Evolutionary conservation across 2,888 invertebrate species (phyloP).

Genomic region (Drosophila macrospina): DNA sequence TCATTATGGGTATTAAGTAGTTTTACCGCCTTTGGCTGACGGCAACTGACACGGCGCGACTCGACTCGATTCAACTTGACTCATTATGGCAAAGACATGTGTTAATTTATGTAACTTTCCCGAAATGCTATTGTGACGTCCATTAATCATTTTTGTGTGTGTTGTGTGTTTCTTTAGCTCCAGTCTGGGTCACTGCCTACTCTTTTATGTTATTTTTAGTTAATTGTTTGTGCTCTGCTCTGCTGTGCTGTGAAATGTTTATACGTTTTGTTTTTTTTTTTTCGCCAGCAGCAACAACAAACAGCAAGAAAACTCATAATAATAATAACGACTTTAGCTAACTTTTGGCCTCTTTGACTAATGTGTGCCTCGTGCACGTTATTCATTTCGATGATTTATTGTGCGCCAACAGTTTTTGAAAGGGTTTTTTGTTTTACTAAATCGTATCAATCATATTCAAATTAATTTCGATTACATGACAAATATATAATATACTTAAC

Average conservation of each 20-base stretch:
- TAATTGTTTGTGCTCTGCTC: conserved; percentile 71
- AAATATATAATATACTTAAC: conserved; percentile 29
- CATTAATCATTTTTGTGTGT: conserved; percentile 75
- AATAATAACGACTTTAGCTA: conserved; percentile 46
- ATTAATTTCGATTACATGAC: conserved; percentile 72
- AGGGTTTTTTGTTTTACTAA: conserved; percentile 57
- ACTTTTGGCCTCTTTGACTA: conserved; percentile 75
- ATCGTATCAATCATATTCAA: conserved; percentile 76
- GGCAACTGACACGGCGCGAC: conserved; percentile 27
- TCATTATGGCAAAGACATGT: conserved; percentile 78
- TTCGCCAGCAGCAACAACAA: conserved; percentile 37
- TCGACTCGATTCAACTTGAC: conserved; percentile 48
- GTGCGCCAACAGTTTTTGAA: conserved; percentile 57
- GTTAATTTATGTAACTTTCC: conserved; percentile 82
- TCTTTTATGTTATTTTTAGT: conserved; percentile 80
- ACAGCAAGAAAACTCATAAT: conserved; percentile 34
- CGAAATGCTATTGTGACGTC: conserved; percentile 66
- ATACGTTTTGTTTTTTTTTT: conserved; percentile 77
- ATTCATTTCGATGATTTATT: conserved; percentile 69
- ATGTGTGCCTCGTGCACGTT: conserved; percentile 75
- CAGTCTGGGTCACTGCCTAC: conserved; percentile 62
- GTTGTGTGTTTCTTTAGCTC: conserved; percentile 36
- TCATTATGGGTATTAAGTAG: conserved; percentile 46
- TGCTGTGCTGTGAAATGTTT: conserved; percentile 72
- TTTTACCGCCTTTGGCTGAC: conserved; percentile 38